These are phyloP conservation scores for Condylura cristata DNA, from an alignment of 2,113 vertebrate genomes.

Conservation along the genomic window DNA sequence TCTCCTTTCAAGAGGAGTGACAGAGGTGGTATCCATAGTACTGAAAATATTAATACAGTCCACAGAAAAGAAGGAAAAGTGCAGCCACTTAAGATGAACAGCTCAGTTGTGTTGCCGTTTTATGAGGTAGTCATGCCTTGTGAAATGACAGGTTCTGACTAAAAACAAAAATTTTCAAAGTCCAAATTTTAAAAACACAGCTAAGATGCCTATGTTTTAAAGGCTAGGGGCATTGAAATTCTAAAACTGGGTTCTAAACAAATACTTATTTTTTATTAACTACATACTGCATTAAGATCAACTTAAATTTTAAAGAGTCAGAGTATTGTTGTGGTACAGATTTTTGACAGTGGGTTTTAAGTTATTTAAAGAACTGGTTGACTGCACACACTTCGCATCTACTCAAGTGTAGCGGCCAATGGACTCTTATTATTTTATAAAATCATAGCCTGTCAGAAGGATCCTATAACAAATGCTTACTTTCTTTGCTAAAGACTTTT, in stretches of 20 bases:
- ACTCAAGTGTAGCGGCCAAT: background rate
- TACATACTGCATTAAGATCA: background rate
- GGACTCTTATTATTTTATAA: background rate
- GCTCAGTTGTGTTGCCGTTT: slow-evolving; percentile 13
- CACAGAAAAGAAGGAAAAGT: slow-evolving; percentile 15
- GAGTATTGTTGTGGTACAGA: slow-evolving; percentile 1
- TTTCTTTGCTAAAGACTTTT: background rate
- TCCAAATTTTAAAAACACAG: slow-evolving; percentile 43
- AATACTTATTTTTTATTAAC: background rate
- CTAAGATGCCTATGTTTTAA: slow-evolving; percentile 21
- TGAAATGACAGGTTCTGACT: slow-evolving; percentile 40
- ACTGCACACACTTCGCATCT: background rate
- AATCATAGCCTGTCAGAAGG: background rate
- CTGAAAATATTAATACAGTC: slow-evolving; percentile 52
- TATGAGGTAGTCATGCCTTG: slow-evolving; percentile 12
- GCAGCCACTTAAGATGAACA: slow-evolving; percentile 18
- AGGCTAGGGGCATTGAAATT: background rate
- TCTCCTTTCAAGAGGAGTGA: slow-evolving; percentile 73
- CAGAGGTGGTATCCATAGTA: slow-evolving; percentile 16
- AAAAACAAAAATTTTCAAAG: slow-evolving; percentile 61
- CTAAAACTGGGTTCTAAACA: background rate
- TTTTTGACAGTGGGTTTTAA: slow-evolving; percentile 35
- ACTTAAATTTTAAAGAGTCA: slow-evolving; percentile 45
- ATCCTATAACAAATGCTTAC: slow-evolving; percentile 8
- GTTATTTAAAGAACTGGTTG: slow-evolving; percentile 32